Evolutionary conservation across 2,888 invertebrate genomes (phyloP).

Genomic region (Resseliella maxima): DNA sequence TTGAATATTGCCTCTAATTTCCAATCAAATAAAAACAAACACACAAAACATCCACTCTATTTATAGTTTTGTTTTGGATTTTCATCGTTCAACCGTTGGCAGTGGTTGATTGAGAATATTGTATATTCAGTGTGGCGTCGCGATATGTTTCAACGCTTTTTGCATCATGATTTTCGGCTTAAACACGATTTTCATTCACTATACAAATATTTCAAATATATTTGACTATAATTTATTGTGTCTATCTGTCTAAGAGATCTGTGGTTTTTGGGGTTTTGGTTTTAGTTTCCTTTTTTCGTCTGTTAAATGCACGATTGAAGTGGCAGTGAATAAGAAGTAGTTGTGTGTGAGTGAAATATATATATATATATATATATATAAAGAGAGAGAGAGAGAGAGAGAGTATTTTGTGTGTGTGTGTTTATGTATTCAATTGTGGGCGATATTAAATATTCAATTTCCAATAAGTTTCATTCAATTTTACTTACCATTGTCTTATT

Average conservation of each 20-base stretch:
- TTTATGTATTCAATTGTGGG: not conserved
- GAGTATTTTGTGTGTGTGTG: not conserved
- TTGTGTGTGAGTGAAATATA: not conserved
- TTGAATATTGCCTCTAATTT: conserved; percentile 16
- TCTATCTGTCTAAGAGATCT: not conserved
- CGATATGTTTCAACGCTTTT: not conserved
- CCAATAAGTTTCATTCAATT: not conserved
- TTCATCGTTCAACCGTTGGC: not conserved
- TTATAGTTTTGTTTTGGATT: not conserved
- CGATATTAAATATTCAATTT: not conserved
- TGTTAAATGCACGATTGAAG: no score
- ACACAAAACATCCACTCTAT: not conserved
- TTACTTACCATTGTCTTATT: conserved; percentile 86
- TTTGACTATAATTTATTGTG: not conserved
- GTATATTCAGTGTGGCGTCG: no score
- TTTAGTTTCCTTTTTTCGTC: not conserved
- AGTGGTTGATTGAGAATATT: not conserved
- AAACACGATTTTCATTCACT: conserved; percentile 29
- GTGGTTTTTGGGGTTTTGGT: not conserved
- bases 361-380: no score
- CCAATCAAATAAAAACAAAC: not conserved
- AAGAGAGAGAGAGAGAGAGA: no score
- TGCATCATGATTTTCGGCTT: conserved; percentile 42
- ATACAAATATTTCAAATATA: not conserved
- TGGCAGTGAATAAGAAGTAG: no score